A percentile compares a stretch with the other conserved stretches of the same genome.
These are phyloP conservation scores for Sander vitreus DNA, from an alignment of 2,113 vertebrate genomes.

Conservation along the genomic window DNA sequence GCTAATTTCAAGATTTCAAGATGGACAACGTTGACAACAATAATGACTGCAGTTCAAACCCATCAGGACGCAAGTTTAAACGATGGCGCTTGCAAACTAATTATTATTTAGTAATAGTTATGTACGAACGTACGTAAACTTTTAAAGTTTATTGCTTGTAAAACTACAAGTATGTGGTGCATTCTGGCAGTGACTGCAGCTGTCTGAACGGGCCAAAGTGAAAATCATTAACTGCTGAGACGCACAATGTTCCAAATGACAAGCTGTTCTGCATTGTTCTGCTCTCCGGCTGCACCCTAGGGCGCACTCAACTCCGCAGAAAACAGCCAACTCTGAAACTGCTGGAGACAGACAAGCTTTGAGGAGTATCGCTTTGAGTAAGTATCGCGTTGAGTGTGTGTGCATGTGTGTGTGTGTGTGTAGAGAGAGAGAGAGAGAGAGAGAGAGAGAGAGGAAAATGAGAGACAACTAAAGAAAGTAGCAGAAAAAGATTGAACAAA, in stretches of 20 bases:
- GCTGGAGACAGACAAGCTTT: slow-evolving; percentile 41
- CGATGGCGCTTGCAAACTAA: not conserved
- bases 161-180: slow-evolving; percentile 18
- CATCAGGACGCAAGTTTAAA: not conserved
- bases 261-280: slow-evolving; percentile 66
- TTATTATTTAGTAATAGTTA: not conserved
- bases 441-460: slow-evolving; percentile 1
- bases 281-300: slow-evolving; percentile 58
- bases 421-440: too few species aligned
- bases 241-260: slow-evolving; percentile 45
- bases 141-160: not conserved
- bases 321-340: slow-evolving; percentile 46
- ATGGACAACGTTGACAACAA: not conserved
- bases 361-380: slow-evolving; percentile 25
- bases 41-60: not conserved
- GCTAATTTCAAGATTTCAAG: not conserved
- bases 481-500: slow-evolving; percentile 9
- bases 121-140: too few species aligned
- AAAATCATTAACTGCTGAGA: slow-evolving; percentile 58
- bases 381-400: slow-evolving; percentile 17
- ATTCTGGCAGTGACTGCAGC: slow-evolving; percentile 19
- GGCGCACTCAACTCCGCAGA: slow-evolving; percentile 52
- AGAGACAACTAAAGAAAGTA: slow-evolving; percentile 13
- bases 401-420: slow-evolving; percentile 26
- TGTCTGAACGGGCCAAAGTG: slow-evolving; percentile 38